These are phyloP conservation scores for Decapterus maruadsi DNA, from an alignment of 2,797 vertebrate genomes.

Conservation along the genomic window DNA sequence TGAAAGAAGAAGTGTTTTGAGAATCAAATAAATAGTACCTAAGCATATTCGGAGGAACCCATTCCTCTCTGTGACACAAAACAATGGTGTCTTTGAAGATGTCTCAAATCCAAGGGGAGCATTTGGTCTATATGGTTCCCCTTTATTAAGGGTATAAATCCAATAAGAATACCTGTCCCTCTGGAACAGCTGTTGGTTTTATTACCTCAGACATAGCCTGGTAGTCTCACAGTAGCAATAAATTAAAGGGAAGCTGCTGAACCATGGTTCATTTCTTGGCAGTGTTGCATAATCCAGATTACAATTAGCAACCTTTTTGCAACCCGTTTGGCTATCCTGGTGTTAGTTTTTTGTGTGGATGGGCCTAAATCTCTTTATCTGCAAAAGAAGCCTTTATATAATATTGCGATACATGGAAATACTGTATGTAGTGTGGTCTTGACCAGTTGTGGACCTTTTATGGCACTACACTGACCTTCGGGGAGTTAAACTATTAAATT, in stretches of 20 bases:
- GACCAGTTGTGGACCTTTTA: neutral
- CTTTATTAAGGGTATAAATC: neutral
- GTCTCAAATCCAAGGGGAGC: neutral
- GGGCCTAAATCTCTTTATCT: neutral
- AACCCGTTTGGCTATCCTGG: neutral
- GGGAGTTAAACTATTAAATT: neutral
- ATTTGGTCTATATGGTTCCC: neutral
- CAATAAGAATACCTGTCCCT: neutral
- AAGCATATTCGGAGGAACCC: neutral
- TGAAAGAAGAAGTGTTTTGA: neutral
- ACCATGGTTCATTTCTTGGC: neutral
- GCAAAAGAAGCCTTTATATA: neutral
- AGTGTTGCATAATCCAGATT: neutral
- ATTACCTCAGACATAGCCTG: neutral
- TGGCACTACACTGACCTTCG: neutral
- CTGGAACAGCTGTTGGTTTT: constrained; percentile 4
- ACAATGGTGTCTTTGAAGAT: neutral
- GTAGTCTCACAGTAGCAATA: neutral
- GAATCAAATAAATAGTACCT: neutral
- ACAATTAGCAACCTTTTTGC: neutral
- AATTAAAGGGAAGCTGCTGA: neutral
- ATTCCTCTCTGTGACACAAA: neutral
- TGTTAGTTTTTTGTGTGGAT: neutral
- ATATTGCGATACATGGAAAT: neutral
- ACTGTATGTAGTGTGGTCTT: neutral